Conservation (phyloP, 2,888 invertebrate genomes). For the Acrocyrtus sp. region DNA sequence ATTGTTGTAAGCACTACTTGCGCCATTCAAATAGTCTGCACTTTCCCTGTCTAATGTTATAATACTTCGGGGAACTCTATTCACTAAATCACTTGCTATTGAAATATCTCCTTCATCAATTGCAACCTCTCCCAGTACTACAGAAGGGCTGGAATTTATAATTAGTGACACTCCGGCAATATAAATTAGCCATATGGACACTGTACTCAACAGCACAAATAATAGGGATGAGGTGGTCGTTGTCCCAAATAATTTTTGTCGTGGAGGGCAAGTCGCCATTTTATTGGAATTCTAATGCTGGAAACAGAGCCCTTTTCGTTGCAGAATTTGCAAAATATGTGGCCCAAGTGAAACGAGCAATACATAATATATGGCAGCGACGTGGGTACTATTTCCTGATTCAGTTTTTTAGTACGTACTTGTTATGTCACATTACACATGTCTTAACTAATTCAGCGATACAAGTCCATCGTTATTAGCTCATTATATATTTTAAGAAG, state of each 20-base stretch:
- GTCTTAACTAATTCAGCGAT: no score
- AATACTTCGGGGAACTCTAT: conserved; percentile 24
- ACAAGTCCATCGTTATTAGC: no score
- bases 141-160: not conserved
- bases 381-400: no score
- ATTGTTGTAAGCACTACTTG: no score
- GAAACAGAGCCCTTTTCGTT: no score
- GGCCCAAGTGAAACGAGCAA: no score
- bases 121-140: conserved; percentile 22
- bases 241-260: conserved; percentile 32
- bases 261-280: conserved; percentile 37
- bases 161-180: not conserved
- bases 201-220: no score
- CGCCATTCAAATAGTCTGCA: not conserved
- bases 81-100: not conserved
- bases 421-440: no score
- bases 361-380: no score
- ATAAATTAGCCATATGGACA: not conserved
- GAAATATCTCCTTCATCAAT: conserved; percentile 27
- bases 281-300: conserved; percentile 2
- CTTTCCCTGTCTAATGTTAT: conserved; percentile 1
- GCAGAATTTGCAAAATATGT: no score
- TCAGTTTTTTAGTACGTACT: no score
- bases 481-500: no score
- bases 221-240: not conserved